A percentile compares a stretch with the other conserved stretches of the same genome.
Evolutionary conservation across 2,113 vertebrate genomes (phyloP).

Genomic region (Bambusicola thoracicus): DNA sequence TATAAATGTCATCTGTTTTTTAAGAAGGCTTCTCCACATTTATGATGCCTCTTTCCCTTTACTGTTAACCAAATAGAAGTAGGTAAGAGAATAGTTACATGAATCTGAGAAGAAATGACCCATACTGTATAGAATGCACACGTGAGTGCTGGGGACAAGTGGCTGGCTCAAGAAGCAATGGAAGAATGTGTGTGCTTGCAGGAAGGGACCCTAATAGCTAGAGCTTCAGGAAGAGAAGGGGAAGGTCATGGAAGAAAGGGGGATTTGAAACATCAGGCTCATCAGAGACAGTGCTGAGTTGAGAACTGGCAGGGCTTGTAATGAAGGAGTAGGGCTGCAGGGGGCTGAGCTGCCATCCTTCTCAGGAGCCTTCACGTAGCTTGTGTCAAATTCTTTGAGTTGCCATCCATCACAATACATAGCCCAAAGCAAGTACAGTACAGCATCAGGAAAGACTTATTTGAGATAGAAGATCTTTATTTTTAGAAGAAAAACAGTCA

Average conservation of each 20-base stretch:
- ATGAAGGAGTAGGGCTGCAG: neutral
- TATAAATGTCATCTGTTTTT: neutral
- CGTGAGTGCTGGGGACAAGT: fast-evolving
- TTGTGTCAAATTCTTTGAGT: neutral
- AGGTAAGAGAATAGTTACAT: neutral
- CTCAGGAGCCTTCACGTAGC: neutral
- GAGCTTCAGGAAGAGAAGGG: neutral
- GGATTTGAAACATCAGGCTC: neutral
- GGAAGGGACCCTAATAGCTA: neutral
- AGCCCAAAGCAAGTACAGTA: neutral
- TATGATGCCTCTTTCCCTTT: neutral
- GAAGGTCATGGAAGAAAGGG: neutral
- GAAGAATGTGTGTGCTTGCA: neutral
- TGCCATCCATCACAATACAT: neutral
- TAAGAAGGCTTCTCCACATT: neutral
- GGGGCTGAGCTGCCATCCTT: neutral
- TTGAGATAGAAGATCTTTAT: neutral
- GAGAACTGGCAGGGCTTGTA: neutral
- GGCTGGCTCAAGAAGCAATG: neutral
- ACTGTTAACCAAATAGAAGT: neutral
- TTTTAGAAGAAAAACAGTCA: neutral
- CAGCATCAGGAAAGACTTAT: neutral
- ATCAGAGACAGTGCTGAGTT: neutral
- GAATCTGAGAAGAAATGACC: neutral
- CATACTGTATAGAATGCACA: neutral